Base-by-base conservation (phyloP, 2,113 vertebrate genomes). In the Piaya cayana region DNA sequence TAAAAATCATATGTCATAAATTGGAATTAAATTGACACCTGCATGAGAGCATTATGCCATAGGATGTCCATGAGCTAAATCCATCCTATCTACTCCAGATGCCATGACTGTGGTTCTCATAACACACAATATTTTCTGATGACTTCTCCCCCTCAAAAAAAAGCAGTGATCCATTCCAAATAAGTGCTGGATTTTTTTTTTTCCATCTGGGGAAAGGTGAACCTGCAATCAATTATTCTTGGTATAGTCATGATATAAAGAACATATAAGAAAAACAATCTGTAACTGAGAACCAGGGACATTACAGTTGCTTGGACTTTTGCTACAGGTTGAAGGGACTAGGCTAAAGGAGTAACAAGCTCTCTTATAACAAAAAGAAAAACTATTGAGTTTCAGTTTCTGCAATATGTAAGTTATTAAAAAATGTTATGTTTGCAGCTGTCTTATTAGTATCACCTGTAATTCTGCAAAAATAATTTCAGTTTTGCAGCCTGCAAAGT, bases 381-480 rank as follows among this genome's bases (percentile, higher is more conserved):
- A 32, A 9, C 10, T 71, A 34, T 4, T 52, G 18, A 72, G 9
- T 77, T 88, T 90, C 62, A 43, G 7, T 68, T 92, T 91, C 43
- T 91, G 26, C 52, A 82, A 91, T 62, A 82, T 36, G 5, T 45
- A 58, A 64, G n/a, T 69, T 77, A 55, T 27, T 86, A 49, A 4
- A 72, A 88, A 55, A 65, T 4, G 1, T 58, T 82, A 34, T 25
- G 25, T 75, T 95, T 87, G 74, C 59, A 95, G 63, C 62, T 82
- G 55, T 49, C 27, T 71, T 67, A 75, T 34, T 81, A n/a, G 17
- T 26, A 62, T 63, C 70, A 85, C 36, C 79, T 59, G 25, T 72
- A 90, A 88, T 92, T 96, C 90, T 95, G 75, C 50, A 95, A 92
- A 95, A 92, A 65, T 56, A 72, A 45, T 94, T 93, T 92, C 88